Conservation (phyloP, 2,113 vertebrate species). For the Salvelinus namaycush region DNA sequence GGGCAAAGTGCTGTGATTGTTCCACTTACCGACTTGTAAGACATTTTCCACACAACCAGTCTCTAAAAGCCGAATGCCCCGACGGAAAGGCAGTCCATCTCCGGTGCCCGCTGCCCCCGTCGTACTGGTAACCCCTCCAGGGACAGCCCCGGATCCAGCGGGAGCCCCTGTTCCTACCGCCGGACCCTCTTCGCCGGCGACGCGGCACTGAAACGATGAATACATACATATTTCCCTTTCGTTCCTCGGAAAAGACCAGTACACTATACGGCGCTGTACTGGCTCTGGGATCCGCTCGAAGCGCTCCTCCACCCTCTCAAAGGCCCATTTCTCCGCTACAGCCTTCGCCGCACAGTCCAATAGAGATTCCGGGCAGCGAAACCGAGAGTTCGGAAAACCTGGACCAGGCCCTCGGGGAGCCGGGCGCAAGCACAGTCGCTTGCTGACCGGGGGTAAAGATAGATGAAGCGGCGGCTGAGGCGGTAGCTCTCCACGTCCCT, state of each 20-base stretch:
- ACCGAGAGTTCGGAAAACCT: constrained; percentile 71
- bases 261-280: constrained; percentile 94
- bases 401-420: constrained; percentile 75
- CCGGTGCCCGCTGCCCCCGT: constrained; percentile 67
- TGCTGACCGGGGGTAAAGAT: constrained; percentile 79
- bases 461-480: constrained; percentile 79
- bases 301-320: constrained; percentile 93
- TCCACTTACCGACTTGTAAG: constrained; percentile 95
- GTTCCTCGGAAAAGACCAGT: constrained; percentile 94
- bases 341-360: constrained; percentile 94
- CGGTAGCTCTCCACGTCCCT: constrained; percentile 86
- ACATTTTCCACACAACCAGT: constrained; percentile 95
- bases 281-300: constrained; percentile 96
- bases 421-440: constrained; percentile 86
- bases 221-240: constrained; percentile 98
- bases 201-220: constrained; percentile 91
- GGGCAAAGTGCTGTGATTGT: background rate
- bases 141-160: constrained; percentile 63
- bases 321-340: constrained; percentile 95
- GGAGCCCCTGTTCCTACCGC: constrained; percentile 59
- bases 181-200: constrained; percentile 75
- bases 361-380: constrained; percentile 86
- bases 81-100: constrained; percentile 91
- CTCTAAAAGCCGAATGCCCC: constrained; percentile 92
- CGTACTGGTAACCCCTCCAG: constrained; percentile 66